Evolutionary conservation across 2,888 invertebrate genomes (phyloP).

Genomic region (Pyrrhia umbra): DNA sequence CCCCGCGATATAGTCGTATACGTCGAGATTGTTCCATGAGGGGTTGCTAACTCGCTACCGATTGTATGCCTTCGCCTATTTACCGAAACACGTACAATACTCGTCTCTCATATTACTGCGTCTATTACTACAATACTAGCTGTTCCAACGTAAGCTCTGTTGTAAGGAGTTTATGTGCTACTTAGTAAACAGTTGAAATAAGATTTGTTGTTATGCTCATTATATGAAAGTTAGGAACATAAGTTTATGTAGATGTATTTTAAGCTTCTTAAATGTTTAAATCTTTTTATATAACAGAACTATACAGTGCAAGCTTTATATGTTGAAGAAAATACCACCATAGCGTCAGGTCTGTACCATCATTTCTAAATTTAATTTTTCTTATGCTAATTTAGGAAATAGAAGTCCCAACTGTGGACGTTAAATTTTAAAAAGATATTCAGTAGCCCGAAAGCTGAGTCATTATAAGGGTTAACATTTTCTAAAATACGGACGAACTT

Average conservation of each 20-base stretch:
- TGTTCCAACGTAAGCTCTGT: conserved; percentile 31
- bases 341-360: conserved; percentile 25
- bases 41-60: conserved; percentile 56
- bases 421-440: conserved; percentile 55
- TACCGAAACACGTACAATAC: conserved; percentile 50
- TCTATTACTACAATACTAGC: conserved; percentile 42
- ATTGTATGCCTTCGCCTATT: conserved; percentile 51
- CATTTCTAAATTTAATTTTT: conserved; percentile 53
- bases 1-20: conserved; percentile 66
- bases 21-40: conserved; percentile 63
- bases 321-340: conserved; percentile 17
- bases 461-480: conserved; percentile 52
- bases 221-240: conserved; percentile 13
- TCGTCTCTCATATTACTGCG: conserved; percentile 49
- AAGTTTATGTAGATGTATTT: not conserved
- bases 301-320: not conserved
- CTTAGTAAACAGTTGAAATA: conserved; percentile 24
- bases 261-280: not conserved
- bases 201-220: conserved; percentile 23
- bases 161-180: conserved; percentile 34
- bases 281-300: not conserved
- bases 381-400: conserved; percentile 58
- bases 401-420: conserved; percentile 47
- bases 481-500: conserved; percentile 50
- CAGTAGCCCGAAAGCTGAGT: conserved; percentile 46